Conservation (phyloP, 2,888 invertebrate genomes). For the Nomada flava region DNA sequence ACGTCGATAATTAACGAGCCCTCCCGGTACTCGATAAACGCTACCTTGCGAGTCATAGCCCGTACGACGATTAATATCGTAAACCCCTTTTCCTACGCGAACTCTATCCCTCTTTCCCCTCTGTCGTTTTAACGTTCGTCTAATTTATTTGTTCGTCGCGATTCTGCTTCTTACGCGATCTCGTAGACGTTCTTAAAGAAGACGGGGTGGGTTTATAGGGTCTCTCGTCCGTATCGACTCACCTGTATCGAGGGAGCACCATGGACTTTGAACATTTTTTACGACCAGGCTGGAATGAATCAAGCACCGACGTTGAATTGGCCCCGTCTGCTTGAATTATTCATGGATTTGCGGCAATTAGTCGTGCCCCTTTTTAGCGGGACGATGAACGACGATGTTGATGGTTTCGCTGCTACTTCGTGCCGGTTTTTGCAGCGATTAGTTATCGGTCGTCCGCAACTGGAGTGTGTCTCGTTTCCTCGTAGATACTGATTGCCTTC, state of each 20-base stretch:
- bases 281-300: slow-evolving; percentile 39
- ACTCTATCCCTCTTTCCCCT: not conserved
- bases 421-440: slow-evolving; percentile 42
- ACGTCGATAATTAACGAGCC: slow-evolving; percentile 75
- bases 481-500: not conserved
- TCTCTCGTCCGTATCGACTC: slow-evolving; percentile 30
- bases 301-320: slow-evolving; percentile 33
- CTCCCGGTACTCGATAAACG: slow-evolving; percentile 73
- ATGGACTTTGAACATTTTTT: slow-evolving; percentile 22
- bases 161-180: slow-evolving; percentile 27
- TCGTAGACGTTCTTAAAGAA: not conserved
- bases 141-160: not conserved
- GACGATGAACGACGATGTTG: slow-evolving; percentile 32
- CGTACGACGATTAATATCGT: not conserved
- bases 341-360: slow-evolving; percentile 50
- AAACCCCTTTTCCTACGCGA: not conserved
- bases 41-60: slow-evolving; percentile 66
- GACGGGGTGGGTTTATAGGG: slow-evolving; percentile 10
- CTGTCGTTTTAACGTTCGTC: not conserved
- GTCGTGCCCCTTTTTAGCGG: slow-evolving; percentile 46
- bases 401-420: slow-evolving; percentile 39
- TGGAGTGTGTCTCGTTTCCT: not conserved
- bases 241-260: slow-evolving; percentile 1
- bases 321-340: slow-evolving; percentile 38
- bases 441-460: slow-evolving; percentile 38